phyloP scores from a whole-genome alignment of 2,797 vertebrate genomes.

The Rachycentron canadum region DNA sequence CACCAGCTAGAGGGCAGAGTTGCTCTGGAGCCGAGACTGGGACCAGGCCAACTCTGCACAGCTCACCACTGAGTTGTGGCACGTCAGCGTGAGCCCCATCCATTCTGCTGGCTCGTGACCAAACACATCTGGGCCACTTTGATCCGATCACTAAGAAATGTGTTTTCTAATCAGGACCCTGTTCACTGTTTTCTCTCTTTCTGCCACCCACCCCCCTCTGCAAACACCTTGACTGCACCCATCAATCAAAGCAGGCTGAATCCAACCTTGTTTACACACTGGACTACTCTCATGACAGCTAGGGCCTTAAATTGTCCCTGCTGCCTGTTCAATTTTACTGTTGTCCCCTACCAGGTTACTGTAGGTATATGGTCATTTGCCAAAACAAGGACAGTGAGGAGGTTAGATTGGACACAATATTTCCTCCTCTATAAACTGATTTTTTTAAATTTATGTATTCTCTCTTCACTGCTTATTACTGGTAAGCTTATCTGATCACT shows the following conservation, averaged over 20 bases:
- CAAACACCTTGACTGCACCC: slow-evolving; percentile 34
- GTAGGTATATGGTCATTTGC: not conserved
- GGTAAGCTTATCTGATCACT: slow-evolving; percentile 1
- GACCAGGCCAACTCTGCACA: slow-evolving; percentile 34
- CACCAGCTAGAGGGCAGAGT: slow-evolving; percentile 55
- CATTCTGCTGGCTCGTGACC: slow-evolving; percentile 50
- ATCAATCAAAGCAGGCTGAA: slow-evolving; percentile 32
- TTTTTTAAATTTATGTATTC: not conserved
- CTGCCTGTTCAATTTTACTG: slow-evolving; percentile 3
- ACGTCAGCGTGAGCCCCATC: slow-evolving; percentile 39
- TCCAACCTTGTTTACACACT: slow-evolving; percentile 23
- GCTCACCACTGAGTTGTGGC: slow-evolving; percentile 35
- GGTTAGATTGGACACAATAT: not conserved
- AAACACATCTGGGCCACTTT: slow-evolving; percentile 61
- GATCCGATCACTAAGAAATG: slow-evolving; percentile 46
- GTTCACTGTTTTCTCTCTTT: slow-evolving; percentile 49
- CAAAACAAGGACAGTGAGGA: not conserved
- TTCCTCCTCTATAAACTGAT: not conserved
- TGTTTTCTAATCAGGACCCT: slow-evolving; percentile 41
- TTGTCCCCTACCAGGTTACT: not conserved
- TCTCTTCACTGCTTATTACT: not conserved
- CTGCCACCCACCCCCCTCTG: slow-evolving; percentile 25
- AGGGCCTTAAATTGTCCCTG: slow-evolving; percentile 5
- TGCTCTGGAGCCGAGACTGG: slow-evolving; percentile 37
- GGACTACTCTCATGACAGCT: slow-evolving; percentile 14